These are phyloP conservation scores for Dione juno DNA, from an alignment of 2,888 invertebrate species.

Conservation along the genomic window DNA sequence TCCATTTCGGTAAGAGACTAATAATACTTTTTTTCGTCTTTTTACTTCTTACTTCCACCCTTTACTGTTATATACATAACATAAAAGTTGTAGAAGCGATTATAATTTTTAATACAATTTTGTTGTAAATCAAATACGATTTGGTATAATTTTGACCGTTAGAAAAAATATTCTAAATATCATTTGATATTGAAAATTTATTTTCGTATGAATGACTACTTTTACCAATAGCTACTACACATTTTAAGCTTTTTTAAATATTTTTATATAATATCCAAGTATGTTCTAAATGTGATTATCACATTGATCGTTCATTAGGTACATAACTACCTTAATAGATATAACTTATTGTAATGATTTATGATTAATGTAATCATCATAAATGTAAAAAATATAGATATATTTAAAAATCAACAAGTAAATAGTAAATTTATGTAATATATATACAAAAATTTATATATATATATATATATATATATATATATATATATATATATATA, in stretches of 20 bases:
- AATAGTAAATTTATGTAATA: neutral
- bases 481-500: too few species aligned
- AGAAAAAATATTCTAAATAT: neutral
- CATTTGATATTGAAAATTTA: neutral
- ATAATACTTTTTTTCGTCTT: slow-evolving; percentile 82
- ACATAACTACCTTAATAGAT: too few species aligned
- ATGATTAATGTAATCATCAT: too few species aligned
- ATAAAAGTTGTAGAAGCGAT: slow-evolving; percentile 61
- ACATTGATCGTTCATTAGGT: too few species aligned
- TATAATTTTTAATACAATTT: slow-evolving; percentile 1
- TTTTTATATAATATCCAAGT: too few species aligned
- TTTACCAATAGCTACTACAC: too few species aligned
- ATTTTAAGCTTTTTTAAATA: too few species aligned
- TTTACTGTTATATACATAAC: slow-evolving; percentile 79
- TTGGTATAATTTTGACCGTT: neutral
- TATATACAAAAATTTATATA: too few species aligned
- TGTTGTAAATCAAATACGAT: neutral
- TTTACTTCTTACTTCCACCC: slow-evolving; percentile 83
- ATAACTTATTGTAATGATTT: too few species aligned
- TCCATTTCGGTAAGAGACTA: slow-evolving; percentile 84
- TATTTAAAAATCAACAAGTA: neutral
- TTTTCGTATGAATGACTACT: neutral
- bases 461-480: too few species aligned
- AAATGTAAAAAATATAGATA: too few species aligned
- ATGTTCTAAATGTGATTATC: too few species aligned